Base-by-base conservation (phyloP, 2,113 vertebrate genomes). In the Felis chaus region DNA sequence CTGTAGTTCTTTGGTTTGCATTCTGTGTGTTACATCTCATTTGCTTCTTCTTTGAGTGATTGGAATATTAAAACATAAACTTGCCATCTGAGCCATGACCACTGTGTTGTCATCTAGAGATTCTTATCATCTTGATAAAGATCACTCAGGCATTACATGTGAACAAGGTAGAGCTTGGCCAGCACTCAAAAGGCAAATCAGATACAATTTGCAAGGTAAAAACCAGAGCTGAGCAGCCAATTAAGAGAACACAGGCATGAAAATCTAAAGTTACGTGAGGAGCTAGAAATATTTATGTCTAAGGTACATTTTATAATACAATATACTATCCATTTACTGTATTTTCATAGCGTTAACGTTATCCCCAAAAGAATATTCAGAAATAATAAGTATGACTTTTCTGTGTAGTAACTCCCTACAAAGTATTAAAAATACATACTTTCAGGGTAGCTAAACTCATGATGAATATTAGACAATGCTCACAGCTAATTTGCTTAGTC, bases 121-220 rank as follows among this genome's bases (percentile, higher is more conserved):
- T 57, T 89, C 41, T 92, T 91, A 63, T 68, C 74, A 65, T 79
- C 91, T 66, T 97, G 92, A 98, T 94, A 95, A 95, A 69, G 78
- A 55, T 89, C 78, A 93, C 63, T 89, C 90, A 83, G 68, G 90
- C 19, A 0, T 97, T 73, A 87, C 57, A 36, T 78, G 66, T 96
- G 96, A 97, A 96, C 96, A 96, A 80, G 87, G 78, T 31, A 61
- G 55, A 91, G 84, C 48, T 27, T 61, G 81, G 71, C 36, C 95
- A 91, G 50, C 7, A 2, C 66, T 71, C 31, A 76, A 94, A 85
- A 65, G 31, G 68, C 73, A 92, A 96, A 85, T 78, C 78, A 73
- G 65, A 89, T 81, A 41, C 63, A 94, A 95, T 94, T 82, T 96
- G 9, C 19, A 83, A 93, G 71, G 16, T 89, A 69, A 91, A 92